Evolutionary conservation across 2,797 vertebrate genomes (phyloP).

Genomic region (Aratinga solstitialis): DNA sequence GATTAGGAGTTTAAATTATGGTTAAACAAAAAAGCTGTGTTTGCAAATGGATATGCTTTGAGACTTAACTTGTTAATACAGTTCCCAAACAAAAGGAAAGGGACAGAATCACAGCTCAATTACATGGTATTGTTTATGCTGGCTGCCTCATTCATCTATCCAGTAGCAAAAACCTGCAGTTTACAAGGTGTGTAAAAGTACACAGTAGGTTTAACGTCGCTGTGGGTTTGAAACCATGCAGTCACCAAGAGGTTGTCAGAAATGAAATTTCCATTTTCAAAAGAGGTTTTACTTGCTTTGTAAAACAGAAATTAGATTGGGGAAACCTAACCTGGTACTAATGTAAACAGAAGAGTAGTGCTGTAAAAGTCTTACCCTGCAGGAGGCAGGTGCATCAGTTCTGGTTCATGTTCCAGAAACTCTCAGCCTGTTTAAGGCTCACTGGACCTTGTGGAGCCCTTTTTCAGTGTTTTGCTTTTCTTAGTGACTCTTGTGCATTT

Average conservation of each 20-base stretch:
- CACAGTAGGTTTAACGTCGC: neutral
- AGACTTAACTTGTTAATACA: neutral
- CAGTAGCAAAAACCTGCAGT: neutral
- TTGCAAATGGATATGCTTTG: neutral
- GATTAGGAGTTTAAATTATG: neutral
- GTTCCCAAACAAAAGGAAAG: neutral
- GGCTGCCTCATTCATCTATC: neutral
- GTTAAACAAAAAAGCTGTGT: neutral
- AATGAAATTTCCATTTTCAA: neutral
- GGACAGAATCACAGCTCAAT: neutral
- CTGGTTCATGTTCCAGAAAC: neutral
- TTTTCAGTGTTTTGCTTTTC: neutral
- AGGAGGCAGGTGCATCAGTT: neutral
- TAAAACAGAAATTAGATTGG: neutral
- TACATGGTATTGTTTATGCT: neutral
- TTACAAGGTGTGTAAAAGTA: neutral
- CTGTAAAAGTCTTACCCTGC: neutral
- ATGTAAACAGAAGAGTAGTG: neutral
- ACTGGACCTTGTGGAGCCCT: neutral
- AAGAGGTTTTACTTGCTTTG: neutral
- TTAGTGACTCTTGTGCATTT: neutral
- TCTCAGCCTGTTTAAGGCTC: neutral
- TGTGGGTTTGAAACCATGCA: neutral
- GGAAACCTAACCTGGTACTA: neutral
- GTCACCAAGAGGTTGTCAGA: neutral